Evolutionary conservation across 2,797 vertebrate species (phyloP), one percentile per base, ranked within the genome.

Genomic region (Diglossa cyanea): DNA sequence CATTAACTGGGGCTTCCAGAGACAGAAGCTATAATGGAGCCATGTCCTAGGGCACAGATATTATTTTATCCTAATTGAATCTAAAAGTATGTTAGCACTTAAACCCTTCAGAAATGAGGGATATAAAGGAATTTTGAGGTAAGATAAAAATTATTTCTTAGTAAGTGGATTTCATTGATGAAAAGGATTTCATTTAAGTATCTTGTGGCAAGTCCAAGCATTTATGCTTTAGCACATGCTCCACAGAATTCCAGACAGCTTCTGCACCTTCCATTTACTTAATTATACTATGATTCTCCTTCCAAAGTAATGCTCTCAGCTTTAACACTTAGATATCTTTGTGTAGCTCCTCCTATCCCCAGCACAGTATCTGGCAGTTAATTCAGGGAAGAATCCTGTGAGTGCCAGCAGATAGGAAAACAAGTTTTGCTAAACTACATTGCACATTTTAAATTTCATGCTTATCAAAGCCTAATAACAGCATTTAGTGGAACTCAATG

Each of bases 1-100:
- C 44, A 44, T 78, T 88, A 95, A 68, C 80, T 87, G 42, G 12
- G 35, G 70, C 58, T 90, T 70, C 90, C 62, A 80, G 76, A 83
- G 65, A 77, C 26, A 63, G 50, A 75, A 50, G n/a, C 65, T 80
- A 26, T 70, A 28, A 54, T 31, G 19, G 74, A 87, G 71, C 66
- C 42, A 37, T 58, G 62, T 47, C 66, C 84, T 62, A 58, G 35
- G 62, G 33, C 74, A 73, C 6, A 21, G 74, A 54, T 85, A 72
- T 54, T 57, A 45, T 81, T 93, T 94, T 74, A 78, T 90, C 70
- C 78, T 82, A 88, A 95, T 61, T 86, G 68, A 90, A 88, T 83
- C 86, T 65, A 53, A 67, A 83, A 71, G 31, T 45, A 40, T 48
- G 57, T 63, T 66, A 76, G 55, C 58, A 55, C 42, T 79, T 65